Percentiles rank a stretch among this genome's conserved stretches.
These are phyloP conservation scores for Cryptoblepharus egeriae DNA, from an alignment of 2,797 vertebrate genomes.

Conservation along the genomic window DNA sequence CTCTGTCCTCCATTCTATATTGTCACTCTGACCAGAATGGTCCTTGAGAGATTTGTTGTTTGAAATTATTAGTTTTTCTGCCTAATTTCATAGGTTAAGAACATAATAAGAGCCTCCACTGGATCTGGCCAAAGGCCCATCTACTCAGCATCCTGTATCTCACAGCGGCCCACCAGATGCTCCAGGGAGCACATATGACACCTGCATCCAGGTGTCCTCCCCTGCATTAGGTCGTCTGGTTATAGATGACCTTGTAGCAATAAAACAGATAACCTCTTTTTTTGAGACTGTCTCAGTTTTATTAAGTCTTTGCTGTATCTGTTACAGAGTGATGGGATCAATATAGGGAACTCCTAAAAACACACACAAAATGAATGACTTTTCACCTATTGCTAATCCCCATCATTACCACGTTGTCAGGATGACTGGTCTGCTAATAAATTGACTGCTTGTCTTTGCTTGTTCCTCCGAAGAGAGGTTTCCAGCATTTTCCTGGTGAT, in stretches of 20 bases:
- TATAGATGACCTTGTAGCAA: background rate
- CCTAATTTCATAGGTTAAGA: background rate
- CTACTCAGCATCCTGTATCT: no score
- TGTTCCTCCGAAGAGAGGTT: background rate
- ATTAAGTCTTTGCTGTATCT: background rate
- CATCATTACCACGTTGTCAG: constrained; percentile 32
- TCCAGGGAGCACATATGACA: no score
- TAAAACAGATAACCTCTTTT: background rate
- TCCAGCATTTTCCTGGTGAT: background rate
- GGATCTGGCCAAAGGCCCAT: no score
- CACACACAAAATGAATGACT: background rate
- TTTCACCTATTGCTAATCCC: constrained; percentile 26
- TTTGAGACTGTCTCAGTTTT: background rate
- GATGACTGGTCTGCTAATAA: constrained; percentile 35
- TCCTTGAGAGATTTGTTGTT: no score
- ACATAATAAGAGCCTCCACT: no score
- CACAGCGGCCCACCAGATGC: no score
- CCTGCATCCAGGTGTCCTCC: no score
- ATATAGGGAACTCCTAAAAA: background rate
- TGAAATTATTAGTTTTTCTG: constrained; percentile 16
- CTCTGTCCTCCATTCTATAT: no score
- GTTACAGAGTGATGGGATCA: background rate
- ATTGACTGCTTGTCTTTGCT: constrained; percentile 31
- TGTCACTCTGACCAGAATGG: no score
- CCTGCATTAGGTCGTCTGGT: no score